phyloP scores from a whole-genome alignment of 2,888 invertebrate species.

The Cremastinae sp. region DNA sequence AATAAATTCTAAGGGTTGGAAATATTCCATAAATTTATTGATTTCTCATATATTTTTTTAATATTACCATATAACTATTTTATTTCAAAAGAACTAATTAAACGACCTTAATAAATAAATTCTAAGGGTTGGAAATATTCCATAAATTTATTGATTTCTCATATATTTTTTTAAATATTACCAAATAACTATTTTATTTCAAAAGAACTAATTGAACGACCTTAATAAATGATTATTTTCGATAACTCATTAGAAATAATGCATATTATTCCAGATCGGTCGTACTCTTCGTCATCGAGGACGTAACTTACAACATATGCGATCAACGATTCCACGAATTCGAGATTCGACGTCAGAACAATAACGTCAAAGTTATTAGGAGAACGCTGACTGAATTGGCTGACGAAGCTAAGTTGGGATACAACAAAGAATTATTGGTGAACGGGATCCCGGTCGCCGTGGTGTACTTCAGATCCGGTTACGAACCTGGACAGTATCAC shows the following conservation, averaged over 20 bases:
- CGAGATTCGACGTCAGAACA: slow-evolving; percentile 88
- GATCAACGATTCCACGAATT: slow-evolving; percentile 97
- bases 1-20: too few relatives aligned
- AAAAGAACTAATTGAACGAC: too few relatives aligned
- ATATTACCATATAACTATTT: too few relatives aligned
- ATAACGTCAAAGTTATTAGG: slow-evolving; percentile 87
- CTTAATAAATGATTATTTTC: neutral
- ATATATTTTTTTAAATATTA: too few relatives aligned
- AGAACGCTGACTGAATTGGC: slow-evolving; percentile 88
- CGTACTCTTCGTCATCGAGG: slow-evolving; percentile 93
- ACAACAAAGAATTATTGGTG: slow-evolving; percentile 85
- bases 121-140: too few relatives aligned
- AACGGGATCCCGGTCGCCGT: slow-evolving; percentile 89
- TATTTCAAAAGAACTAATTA: too few relatives aligned
- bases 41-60: too few relatives aligned
- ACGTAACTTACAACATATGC: slow-evolving; percentile 94
- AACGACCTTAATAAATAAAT: too few relatives aligned
- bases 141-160: too few relatives aligned
- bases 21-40: too few relatives aligned
- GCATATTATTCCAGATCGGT: slow-evolving; percentile 82
- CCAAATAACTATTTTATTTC: too few relatives aligned
- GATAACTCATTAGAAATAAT: slow-evolving; percentile 17
- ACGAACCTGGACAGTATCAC: slow-evolving; percentile 93
- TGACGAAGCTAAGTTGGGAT: slow-evolving; percentile 83
- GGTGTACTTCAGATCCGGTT: slow-evolving; percentile 95